phyloP scores from a whole-genome alignment of 2,797 vertebrate species.

The Ctenosaura bakeri region DNA sequence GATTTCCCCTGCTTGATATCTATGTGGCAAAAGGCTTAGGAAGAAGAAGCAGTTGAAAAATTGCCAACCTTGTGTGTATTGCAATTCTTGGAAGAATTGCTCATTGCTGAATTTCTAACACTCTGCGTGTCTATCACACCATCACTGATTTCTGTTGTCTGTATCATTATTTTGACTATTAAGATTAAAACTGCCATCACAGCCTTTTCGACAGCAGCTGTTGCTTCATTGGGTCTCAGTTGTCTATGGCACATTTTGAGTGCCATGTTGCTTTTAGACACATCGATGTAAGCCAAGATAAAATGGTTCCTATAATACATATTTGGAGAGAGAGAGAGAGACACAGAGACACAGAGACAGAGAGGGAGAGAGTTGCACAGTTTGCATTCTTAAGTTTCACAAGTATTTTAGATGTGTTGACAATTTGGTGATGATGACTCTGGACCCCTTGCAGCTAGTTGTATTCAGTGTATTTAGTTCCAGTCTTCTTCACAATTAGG shows the following conservation, averaged over 20 bases:
- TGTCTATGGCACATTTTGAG: conserved; percentile 1
- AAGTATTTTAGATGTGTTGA: background rate
- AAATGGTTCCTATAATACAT: conserved; percentile 6
- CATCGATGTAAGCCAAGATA: background rate
- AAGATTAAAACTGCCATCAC: background rate
- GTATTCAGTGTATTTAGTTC: background rate
- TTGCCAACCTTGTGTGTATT: background rate
- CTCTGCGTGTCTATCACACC: background rate
- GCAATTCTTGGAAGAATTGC: background rate
- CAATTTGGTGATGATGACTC: conserved; percentile 19
- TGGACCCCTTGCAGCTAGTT: background rate
- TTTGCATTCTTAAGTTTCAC: conserved; percentile 6
- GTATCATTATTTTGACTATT: conserved; percentile 26
- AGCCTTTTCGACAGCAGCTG: background rate
- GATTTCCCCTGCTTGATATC: background rate
- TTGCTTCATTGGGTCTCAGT: conserved; percentile 5
- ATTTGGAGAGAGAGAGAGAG: too few relatives aligned
- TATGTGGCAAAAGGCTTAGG: background rate
- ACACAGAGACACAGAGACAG: too few relatives aligned
- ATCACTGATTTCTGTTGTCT: conserved; percentile 8
- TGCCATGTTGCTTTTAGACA: conserved; percentile 6
- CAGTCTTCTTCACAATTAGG: conserved; percentile 34
- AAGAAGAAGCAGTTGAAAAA: background rate
- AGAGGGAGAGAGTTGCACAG: background rate
- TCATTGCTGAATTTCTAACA: background rate